phyloP scores from a whole-genome alignment of 2,113 vertebrate genomes.

The Micromys minutus region DNA sequence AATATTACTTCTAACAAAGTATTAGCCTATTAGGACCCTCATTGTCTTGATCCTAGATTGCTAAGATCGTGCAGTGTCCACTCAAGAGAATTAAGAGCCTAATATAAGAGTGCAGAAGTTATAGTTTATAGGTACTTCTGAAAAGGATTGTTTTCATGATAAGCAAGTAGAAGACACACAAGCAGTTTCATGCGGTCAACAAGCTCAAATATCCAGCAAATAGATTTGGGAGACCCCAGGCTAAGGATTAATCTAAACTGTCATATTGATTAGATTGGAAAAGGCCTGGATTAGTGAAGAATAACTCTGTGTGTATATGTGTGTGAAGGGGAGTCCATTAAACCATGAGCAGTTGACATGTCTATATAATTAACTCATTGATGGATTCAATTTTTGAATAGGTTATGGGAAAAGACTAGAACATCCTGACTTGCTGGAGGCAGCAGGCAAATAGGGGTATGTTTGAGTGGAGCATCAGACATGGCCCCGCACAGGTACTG shows the following conservation, averaged over 20 bases:
- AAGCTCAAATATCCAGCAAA: background rate
- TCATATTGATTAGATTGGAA: background rate
- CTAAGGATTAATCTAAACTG: background rate
- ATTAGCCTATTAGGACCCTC: background rate
- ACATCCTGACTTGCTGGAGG: background rate
- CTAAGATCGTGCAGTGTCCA: background rate
- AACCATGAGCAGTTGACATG: background rate
- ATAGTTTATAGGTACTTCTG: background rate
- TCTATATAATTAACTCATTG: too few relatives aligned
- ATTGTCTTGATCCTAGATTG: background rate
- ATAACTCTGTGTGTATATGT: background rate
- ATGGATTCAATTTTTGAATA: background rate
- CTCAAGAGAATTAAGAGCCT: background rate
- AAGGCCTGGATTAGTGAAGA: background rate
- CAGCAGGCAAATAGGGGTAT: too few relatives aligned
- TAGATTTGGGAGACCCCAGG: background rate
- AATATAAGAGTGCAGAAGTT: background rate
- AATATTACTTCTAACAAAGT: background rate
- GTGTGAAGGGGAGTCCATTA: background rate
- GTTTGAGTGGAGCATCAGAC: too few relatives aligned
- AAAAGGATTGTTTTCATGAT: background rate
- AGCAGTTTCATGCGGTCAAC: background rate
- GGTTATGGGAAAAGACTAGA: background rate
- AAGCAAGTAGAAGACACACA: background rate
- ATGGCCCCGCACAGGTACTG: background rate